Conservation (phyloP, 2,113 vertebrate species). For the Sapajus apella region DNA sequence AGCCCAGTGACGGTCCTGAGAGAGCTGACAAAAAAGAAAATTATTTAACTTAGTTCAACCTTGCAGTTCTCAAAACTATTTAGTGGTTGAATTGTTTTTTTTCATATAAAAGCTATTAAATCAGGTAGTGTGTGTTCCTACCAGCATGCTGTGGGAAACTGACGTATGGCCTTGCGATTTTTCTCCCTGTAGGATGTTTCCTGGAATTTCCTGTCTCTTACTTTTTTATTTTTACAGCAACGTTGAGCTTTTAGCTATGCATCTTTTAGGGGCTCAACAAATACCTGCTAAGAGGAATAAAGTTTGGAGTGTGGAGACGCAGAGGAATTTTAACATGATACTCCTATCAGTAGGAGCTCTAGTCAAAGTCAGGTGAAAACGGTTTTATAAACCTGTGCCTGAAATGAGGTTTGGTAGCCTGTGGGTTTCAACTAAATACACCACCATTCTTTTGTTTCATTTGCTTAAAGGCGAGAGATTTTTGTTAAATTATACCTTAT, state of each 20-base stretch:
- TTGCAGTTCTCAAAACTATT: not conserved
- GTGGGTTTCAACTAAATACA: not conserved
- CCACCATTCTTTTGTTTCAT: not conserved
- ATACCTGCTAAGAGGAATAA: conserved; percentile 9
- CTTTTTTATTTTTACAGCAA: not conserved
- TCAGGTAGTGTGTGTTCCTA: not conserved
- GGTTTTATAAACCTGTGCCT: not conserved
- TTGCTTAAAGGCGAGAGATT: conserved; percentile 5
- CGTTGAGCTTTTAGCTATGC: not conserved
- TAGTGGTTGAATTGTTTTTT: not conserved
- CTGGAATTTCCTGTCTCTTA: not conserved
- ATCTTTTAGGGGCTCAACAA: not conserved
- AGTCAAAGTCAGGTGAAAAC: not conserved
- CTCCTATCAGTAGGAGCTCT: not conserved
- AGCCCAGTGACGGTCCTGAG: not conserved
- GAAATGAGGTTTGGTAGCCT: not conserved
- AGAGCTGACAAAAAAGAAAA: not conserved
- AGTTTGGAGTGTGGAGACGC: not conserved
- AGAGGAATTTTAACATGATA: not conserved
- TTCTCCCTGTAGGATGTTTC: not conserved
- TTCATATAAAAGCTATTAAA: conserved; percentile 9
- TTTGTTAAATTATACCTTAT: not conserved
- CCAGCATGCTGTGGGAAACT: not conserved
- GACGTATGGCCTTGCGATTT: not conserved
- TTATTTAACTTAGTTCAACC: not conserved